Conservation (phyloP, 1,140 invertebrate species). For the Aphelenchoides avenae region DNA sequence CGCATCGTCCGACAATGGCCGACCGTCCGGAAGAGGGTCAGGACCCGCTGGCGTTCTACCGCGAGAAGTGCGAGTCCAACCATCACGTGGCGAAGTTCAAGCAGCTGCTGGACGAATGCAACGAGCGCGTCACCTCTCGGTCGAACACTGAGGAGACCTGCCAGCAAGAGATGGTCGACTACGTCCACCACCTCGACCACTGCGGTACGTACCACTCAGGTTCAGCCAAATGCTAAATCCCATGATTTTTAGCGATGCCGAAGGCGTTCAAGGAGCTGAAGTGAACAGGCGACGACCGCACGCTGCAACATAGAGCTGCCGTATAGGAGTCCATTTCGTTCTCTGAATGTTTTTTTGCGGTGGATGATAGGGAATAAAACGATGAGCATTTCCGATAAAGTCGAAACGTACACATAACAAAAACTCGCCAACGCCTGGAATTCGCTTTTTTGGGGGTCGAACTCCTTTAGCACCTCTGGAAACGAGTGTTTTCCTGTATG, state of each 20-base stretch:
- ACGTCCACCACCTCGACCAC: constrained; percentile 50
- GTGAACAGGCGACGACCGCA: no score
- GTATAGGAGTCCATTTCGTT: no score
- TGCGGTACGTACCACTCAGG: constrained; percentile 18
- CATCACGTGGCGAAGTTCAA: constrained; percentile 49
- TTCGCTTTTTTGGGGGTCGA: no score
- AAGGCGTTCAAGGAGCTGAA: constrained; percentile 49
- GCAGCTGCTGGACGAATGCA: constrained; percentile 47
- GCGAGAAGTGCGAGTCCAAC: constrained; percentile 41
- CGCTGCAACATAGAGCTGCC: no score
- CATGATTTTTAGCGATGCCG: constrained; percentile 43
- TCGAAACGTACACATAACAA: no score
- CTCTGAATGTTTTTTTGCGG: no score
- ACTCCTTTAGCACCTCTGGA: no score
- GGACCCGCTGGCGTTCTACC: constrained; percentile 43
- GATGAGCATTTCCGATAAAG: no score
- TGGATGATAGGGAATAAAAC: no score
- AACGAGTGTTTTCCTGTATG: no score
- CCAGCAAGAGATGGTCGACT: constrained; percentile 48
- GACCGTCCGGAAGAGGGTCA: constrained; percentile 40
- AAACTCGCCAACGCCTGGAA: no score
- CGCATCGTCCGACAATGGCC: no score
- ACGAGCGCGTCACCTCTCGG: constrained; percentile 45
- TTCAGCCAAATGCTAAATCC: constrained; percentile 8
- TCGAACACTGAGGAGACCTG: constrained; percentile 47